Evolutionary conservation across 2,113 vertebrate genomes (phyloP).

Genomic region (Oxyura jamaicensis): DNA sequence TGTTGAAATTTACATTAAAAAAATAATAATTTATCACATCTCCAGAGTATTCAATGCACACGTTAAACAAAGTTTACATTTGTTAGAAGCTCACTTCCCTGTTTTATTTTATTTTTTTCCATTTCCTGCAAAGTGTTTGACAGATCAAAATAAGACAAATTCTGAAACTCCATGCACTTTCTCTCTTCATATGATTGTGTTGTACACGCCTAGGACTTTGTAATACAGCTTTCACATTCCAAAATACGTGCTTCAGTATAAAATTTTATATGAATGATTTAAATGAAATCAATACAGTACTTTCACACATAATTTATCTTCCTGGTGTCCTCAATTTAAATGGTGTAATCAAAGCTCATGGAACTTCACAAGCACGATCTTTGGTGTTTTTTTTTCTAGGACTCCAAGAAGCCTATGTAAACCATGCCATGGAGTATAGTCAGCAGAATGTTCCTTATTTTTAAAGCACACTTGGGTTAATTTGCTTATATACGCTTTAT

Average conservation of each 20-base stretch:
- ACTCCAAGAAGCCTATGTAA: background rate
- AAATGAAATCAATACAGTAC: background rate
- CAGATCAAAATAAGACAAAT: background rate
- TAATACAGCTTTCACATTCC: background rate
- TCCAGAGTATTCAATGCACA: background rate
- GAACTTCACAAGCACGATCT: background rate
- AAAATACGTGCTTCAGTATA: fast-evolving
- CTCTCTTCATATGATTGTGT: background rate
- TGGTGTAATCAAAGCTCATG: background rate
- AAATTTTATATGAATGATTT: background rate
- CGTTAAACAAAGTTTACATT: background rate
- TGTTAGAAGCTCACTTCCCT: background rate
- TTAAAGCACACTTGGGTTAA: background rate
- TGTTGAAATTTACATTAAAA: background rate
- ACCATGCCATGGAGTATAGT: background rate
- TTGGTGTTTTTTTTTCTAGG: background rate
- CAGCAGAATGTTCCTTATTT: background rate
- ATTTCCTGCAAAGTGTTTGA: background rate
- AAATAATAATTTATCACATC: background rate
- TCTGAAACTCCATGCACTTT: background rate
- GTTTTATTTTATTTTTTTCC: background rate
- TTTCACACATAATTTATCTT: background rate
- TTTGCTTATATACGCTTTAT: background rate
- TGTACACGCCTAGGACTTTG: background rate
- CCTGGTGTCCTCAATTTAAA: background rate